These are phyloP conservation scores for Tachina lurida DNA, from an alignment of 2,888 invertebrate genomes.

Conservation along the genomic window DNA sequence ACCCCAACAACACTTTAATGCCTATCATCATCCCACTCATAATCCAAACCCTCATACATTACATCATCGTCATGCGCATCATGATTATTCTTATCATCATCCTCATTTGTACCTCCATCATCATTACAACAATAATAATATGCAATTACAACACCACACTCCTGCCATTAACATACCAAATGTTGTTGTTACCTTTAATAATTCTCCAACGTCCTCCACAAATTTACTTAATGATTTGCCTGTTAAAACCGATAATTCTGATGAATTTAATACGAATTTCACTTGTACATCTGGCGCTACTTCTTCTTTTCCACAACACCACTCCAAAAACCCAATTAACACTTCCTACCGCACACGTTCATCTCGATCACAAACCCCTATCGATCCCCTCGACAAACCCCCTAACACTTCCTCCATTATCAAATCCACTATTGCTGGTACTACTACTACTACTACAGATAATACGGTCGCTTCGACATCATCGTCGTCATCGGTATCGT, in stretches of 20 bases:
- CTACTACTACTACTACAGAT: constrained; percentile 77
- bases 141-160: constrained; percentile 65
- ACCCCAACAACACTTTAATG: constrained; percentile 74
- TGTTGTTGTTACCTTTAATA: constrained; percentile 71
- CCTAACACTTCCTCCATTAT: constrained; percentile 65
- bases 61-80: constrained; percentile 65
- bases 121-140: constrained; percentile 68
- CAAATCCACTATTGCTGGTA: constrained; percentile 78
- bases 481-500: constrained; percentile 82
- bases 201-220: constrained; percentile 65
- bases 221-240: constrained; percentile 62
- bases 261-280: constrained; percentile 72
- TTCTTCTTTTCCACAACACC: constrained; percentile 60
- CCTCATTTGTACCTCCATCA: constrained; percentile 59
- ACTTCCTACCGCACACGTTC: constrained; percentile 34
- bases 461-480: constrained; percentile 80
- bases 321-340: constrained; percentile 59
- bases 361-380: constrained; percentile 61
- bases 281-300: constrained; percentile 59
- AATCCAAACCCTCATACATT: constrained; percentile 66
- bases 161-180: constrained; percentile 64
- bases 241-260: constrained; percentile 64
- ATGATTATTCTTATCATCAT: constrained; percentile 65
- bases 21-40: constrained; percentile 72
- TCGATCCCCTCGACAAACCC: constrained; percentile 63